phyloP scores from a whole-genome alignment of 53 echinoderm and acorn worm genomes.

The Luidia sarsii region DNA sequence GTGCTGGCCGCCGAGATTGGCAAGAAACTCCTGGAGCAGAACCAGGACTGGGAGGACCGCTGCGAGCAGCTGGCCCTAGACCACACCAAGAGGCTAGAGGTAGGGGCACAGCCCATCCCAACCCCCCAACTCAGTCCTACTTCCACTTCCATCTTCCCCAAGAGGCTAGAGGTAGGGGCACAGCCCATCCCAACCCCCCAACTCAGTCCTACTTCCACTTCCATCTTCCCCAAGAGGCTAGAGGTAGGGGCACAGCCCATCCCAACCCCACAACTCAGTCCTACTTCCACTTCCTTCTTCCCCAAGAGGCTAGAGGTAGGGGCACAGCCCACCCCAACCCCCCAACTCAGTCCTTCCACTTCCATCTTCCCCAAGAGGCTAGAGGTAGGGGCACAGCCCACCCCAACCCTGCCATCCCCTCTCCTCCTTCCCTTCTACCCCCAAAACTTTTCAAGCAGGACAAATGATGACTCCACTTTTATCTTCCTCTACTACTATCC shows the following conservation, averaged over 20 bases:
- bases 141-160: not conserved
- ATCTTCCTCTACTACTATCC: no score
- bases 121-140: no score
- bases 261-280: no score
- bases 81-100: slow-evolving; percentile 64
- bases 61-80: slow-evolving; percentile 67
- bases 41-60: slow-evolving; percentile 67
- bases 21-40: slow-evolving; percentile 80
- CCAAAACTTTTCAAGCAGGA: no score
- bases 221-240: slow-evolving; percentile 27
- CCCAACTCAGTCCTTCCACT: no score
- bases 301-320: slow-evolving; percentile 66
- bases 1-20: slow-evolving; percentile 75
- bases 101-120: not conserved
- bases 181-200: no score
- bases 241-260: slow-evolving; percentile 43
- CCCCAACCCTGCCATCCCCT: no score
- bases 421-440: not conserved
- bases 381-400: slow-evolving; percentile 44
- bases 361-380: slow-evolving; percentile 28
- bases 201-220: no score
- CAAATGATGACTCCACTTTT: no score
- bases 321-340: no score
- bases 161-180: slow-evolving; percentile 61
- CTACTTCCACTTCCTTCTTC: not conserved